phyloP scores from a whole-genome alignment of 2,797 vertebrate species.

The Botia kubotai region DNA sequence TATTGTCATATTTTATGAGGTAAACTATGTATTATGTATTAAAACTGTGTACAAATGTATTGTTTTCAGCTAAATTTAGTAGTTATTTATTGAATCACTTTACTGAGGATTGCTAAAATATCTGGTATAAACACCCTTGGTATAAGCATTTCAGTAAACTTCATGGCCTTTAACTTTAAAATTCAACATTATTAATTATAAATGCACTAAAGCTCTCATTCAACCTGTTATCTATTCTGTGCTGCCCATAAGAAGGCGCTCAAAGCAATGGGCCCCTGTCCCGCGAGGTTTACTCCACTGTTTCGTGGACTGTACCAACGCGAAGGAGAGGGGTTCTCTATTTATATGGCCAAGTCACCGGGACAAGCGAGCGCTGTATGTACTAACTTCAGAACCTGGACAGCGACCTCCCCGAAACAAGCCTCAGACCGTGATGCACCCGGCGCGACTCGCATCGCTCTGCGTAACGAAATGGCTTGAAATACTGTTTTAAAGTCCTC shows the following conservation, averaged over 20 bases:
- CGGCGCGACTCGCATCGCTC: conserved; percentile 29
- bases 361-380: conserved; percentile 39
- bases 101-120: not conserved
- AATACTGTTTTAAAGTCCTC: conserved; percentile 35
- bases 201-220: not conserved
- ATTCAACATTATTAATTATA: not conserved
- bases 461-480: conserved; percentile 48
- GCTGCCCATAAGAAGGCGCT: conserved; percentile 55
- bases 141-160: not conserved
- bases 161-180: not conserved
- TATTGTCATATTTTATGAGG: not conserved
- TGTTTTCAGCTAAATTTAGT: not conserved
- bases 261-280: conserved; percentile 49
- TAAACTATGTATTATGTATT: too few relatives aligned
- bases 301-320: conserved; percentile 63
- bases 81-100: not conserved
- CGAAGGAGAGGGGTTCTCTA: conserved; percentile 34
- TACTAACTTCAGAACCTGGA: conserved; percentile 62
- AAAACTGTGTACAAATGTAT: not conserved
- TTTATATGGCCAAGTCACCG: conserved; percentile 40
- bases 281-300: conserved; percentile 54
- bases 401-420: conserved; percentile 47
- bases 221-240: conserved; percentile 15
- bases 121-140: not conserved
- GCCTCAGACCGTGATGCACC: conserved; percentile 14